Percentiles rank a stretch among this genome's conserved stretches.
Evolutionary conservation across 2,113 vertebrate species (phyloP).

Genomic region (Sphaerodactylus townsendi): DNA sequence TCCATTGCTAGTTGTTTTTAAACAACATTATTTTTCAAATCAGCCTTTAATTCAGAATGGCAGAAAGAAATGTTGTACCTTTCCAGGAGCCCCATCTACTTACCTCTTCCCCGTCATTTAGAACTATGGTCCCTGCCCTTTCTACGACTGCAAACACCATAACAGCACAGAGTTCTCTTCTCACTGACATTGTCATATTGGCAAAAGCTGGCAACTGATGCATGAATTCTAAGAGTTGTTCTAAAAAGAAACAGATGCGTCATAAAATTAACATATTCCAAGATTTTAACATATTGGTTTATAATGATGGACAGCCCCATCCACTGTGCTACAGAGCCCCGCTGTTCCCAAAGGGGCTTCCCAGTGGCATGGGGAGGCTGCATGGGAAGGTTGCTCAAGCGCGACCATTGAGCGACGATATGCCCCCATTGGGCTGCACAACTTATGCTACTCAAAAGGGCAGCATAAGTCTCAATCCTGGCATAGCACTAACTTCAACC

Average conservation of each 20-base stretch:
- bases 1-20: not conserved
- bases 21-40: not conserved
- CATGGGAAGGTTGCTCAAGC: too few relatives aligned
- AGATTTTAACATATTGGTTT: conserved; percentile 46
- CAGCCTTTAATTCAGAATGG: not conserved
- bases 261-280: conserved; percentile 55
- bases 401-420: too few relatives aligned
- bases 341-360: too few relatives aligned
- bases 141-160: conserved; percentile 99
- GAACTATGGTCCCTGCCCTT: conserved; percentile 92
- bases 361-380: too few relatives aligned
- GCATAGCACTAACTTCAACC: too few relatives aligned
- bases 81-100: conserved; percentile 44
- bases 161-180: conserved; percentile 96
- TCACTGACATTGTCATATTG: conserved; percentile 98
- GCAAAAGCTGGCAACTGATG: conserved; percentile 97
- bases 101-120: conserved; percentile 98
- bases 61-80: not conserved
- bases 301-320: too few relatives aligned
- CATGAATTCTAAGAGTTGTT: conserved; percentile 99
- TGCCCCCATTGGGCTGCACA: too few relatives aligned
- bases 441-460: too few relatives aligned
- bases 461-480: too few relatives aligned
- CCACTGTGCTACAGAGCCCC: too few relatives aligned
- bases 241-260: conserved; percentile 74